Conservation (phyloP, 2,113 vertebrate species). For the Helogale parvula region DNA sequence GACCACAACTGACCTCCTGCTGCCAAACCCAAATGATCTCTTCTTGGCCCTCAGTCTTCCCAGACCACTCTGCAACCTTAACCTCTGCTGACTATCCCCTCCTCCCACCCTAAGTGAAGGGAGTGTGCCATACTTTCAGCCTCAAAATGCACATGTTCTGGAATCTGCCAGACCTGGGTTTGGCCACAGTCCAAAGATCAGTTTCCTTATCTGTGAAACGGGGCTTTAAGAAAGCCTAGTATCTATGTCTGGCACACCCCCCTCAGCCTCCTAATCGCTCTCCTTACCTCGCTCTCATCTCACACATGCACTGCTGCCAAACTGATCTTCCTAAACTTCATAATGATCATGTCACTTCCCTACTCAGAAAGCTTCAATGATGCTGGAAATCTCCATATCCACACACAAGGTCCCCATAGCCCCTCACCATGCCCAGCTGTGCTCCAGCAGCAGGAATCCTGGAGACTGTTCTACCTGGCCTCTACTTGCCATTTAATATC, state of each 20-base stretch:
- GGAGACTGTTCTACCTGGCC: not conserved
- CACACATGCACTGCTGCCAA: not conserved
- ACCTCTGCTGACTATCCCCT: not conserved
- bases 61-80: not conserved
- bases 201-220: conserved; percentile 66
- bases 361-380: not conserved
- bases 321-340: not conserved
- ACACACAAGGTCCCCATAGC: fast-evolving
- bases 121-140: not conserved
- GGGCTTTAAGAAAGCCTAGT: conserved; percentile 41
- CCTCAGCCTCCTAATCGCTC: not conserved
- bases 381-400: not conserved
- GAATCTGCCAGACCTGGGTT: not conserved
- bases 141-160: not conserved
- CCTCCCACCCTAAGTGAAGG: not conserved
- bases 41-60: not conserved
- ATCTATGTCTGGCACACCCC: conserved; percentile 1
- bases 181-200: conserved; percentile 52
- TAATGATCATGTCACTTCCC: not conserved
- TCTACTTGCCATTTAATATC: not conserved
- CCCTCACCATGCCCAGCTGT: not conserved
- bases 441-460: not conserved
- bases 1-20: not conserved
- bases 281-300: not conserved
- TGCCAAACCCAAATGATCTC: not conserved